Conservation (phyloP, 2,113 vertebrate genomes). For the Sapajus apella region DNA sequence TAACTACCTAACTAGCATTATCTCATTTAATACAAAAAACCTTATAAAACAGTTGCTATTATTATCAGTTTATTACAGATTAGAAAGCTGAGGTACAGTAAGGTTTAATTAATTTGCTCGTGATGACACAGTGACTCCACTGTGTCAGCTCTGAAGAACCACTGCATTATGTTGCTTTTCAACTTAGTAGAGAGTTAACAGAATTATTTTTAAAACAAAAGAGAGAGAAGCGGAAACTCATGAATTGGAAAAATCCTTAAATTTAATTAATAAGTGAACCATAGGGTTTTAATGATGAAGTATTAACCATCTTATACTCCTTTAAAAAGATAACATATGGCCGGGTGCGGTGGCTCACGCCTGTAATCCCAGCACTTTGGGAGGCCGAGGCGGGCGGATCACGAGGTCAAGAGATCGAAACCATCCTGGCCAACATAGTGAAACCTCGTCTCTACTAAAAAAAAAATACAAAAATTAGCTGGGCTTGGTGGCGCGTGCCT, state of each 20-base stretch:
- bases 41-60: background rate
- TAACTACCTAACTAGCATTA: background rate
- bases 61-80: background rate
- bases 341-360: no score
- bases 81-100: background rate
- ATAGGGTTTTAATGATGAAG: background rate
- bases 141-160: background rate
- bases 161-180: background rate
- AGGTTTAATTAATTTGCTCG: background rate
- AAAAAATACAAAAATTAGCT: no score
- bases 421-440: no score
- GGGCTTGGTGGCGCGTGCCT: no score
- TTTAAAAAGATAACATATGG: background rate
- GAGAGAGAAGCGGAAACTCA: background rate
- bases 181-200: no score
- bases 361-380: no score
- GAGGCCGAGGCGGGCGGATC: no score
- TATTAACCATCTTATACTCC: background rate
- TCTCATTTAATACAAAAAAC: background rate
- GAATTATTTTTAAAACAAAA: background rate
- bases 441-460: no score
- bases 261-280: background rate
- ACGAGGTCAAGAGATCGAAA: no score
- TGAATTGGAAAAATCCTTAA: background rate
- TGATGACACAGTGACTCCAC: background rate